phyloP scores from a whole-genome alignment of 2,888 invertebrate genomes.

The Molorchus minor region DNA sequence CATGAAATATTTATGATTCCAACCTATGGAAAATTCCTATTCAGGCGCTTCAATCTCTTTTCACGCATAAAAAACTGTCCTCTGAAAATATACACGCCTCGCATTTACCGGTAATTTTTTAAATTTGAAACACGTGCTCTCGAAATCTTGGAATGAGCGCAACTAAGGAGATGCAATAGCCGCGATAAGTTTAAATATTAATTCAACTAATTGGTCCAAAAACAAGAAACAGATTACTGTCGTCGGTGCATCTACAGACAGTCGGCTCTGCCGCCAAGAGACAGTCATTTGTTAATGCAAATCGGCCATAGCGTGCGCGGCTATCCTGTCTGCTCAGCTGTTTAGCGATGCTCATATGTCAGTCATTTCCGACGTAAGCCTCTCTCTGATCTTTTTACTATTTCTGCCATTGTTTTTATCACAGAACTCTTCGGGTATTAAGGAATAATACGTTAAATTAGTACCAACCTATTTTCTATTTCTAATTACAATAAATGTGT shows the following conservation, averaged over 20 bases:
- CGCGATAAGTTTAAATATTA: conserved; percentile 60
- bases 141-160: conserved; percentile 35
- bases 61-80: too few relatives aligned
- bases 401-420: conserved; percentile 34
- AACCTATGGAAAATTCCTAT: too few relatives aligned
- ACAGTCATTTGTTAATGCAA: conserved; percentile 63
- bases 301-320: conserved; percentile 63
- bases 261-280: conserved; percentile 59
- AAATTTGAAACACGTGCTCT: conserved; percentile 43
- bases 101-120: conserved; percentile 16
- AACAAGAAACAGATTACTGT: conserved; percentile 56
- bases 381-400: conserved; percentile 48
- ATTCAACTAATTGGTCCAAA: conserved; percentile 63
- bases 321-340: conserved; percentile 63
- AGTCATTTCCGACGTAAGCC: conserved; percentile 63
- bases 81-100: neutral
- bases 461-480: too few relatives aligned
- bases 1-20: too few relatives aligned
- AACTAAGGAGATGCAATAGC: conserved; percentile 35
- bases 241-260: conserved; percentile 57
- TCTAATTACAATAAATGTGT: too few relatives aligned
- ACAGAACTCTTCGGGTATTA: too few relatives aligned
- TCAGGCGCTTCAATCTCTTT: too few relatives aligned
- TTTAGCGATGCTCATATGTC: conserved; percentile 64
- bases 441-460: too few relatives aligned